These are phyloP conservation scores for Peromyscus leucopus DNA, from an alignment of 2,113 vertebrate genomes.

Conservation along the genomic window DNA sequence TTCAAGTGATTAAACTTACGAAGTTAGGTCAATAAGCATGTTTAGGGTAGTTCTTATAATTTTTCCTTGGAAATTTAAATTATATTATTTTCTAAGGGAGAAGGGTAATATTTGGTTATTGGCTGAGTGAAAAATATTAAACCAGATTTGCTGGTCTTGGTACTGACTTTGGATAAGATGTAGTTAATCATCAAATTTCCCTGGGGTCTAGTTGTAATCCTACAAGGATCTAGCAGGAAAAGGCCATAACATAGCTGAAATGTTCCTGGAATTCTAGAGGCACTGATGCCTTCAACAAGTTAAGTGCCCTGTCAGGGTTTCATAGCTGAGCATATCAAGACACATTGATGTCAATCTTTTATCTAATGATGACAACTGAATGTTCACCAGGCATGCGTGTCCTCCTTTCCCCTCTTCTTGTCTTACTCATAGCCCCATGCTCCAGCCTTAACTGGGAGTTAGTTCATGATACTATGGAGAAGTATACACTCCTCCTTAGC, in stretches of 20 bases:
- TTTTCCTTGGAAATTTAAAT: conserved; percentile 46
- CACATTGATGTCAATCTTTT: neutral
- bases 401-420: neutral
- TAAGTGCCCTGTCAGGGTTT: neutral
- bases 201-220: neutral
- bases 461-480: neutral
- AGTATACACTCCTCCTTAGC: neutral
- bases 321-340: neutral
- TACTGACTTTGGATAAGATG: conserved; percentile 37
- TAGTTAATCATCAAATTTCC: neutral
- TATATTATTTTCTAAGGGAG: conserved; percentile 28
- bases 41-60: neutral
- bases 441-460: neutral
- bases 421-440: neutral
- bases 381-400: neutral
- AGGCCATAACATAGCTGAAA: neutral
- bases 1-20: conserved; percentile 17
- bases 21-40: neutral
- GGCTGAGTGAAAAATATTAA: neutral
- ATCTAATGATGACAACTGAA: neutral
- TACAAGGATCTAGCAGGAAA: neutral
- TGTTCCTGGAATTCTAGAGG: neutral
- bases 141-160: neutral
- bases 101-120: neutral
- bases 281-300: neutral